Evolutionary conservation across 2,797 vertebrate genomes (phyloP), one percentile per base, ranked within the genome.

Genomic region (Premnoplex brunnescens): DNA sequence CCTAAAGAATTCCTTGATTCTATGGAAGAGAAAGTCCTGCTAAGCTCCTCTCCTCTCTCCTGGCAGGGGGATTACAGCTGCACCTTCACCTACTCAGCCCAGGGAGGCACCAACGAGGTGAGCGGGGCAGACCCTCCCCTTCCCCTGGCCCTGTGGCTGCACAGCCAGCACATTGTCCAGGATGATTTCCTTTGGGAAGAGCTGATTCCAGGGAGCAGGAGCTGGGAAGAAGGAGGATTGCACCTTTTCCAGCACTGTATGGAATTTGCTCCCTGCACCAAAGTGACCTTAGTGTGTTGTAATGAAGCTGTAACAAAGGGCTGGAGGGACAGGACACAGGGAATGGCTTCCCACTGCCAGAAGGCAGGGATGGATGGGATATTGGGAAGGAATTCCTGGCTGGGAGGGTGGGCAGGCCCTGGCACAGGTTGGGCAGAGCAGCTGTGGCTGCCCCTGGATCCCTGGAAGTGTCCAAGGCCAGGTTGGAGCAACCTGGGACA

Each of bases 81-180:
- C 92, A 96, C 96, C 23, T 99, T 99, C 97, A 99, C 99, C 2
- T 99, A 99, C 8, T 99, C 99, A 8, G 98, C 99, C 95, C 99
- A 99, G 98, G 99, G 99, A 84, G 99, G 99, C 82, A 99, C 99
- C 19, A 99, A 99, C 22, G 99, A 99, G 98, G 99, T 99, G 95
- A 98, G 98, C 63, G 7, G 21, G 55, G 52, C 19, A 14, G 18
- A 4, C 34, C n/a, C 39, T 8, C 41, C 37, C 58, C 58, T 60
- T 20, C 56, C 26, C 36, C 36, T 4, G 8, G 27, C 58, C 58
- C 30, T 32, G 5, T 0, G 1, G 26, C 36, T 55, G 30, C 55
- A 6, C 7, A 5, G 36, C 14, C 27, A 28, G 27, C 27, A 17
- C 16, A 37, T 46, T 32, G 20, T 24, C 43, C 6, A 2, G 72